phyloP scores from a whole-genome alignment of 2,797 vertebrate species.

The Oryzias sinensis region DNA sequence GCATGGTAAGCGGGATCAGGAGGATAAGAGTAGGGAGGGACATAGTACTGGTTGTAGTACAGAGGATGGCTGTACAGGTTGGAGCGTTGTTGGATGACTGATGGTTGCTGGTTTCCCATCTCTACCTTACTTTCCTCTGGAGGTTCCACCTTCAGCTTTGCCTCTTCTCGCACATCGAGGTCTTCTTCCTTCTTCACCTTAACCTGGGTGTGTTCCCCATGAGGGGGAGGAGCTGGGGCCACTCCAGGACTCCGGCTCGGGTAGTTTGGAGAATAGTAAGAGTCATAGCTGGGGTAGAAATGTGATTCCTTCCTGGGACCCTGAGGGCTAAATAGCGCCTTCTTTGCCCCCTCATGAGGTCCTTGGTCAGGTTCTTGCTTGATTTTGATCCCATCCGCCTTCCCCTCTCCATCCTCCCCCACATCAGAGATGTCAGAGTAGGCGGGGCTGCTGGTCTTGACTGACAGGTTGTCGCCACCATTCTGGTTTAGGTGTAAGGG shows the following conservation, averaged over 20 bases:
- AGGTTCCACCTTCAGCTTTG: slow-evolving; percentile 87
- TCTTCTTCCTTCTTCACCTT: slow-evolving; percentile 96
- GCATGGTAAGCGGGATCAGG: slow-evolving; percentile 93
- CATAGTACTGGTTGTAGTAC: slow-evolving; percentile 98
- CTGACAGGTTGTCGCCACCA: slow-evolving; percentile 92
- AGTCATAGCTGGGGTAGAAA: slow-evolving; percentile 90
- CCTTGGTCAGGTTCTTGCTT: slow-evolving; percentile 85
- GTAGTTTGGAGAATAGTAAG: slow-evolving; percentile 94
- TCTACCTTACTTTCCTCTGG: slow-evolving; percentile 93
- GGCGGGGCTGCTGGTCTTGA: slow-evolving; percentile 96
- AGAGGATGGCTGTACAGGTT: slow-evolving; percentile 99
- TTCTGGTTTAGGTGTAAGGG: slow-evolving; percentile 94
- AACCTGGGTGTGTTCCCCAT: slow-evolving; percentile 75
- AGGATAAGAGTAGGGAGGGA: slow-evolving; percentile 92
- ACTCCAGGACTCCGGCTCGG: slow-evolving; percentile 88
- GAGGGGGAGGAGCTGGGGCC: slow-evolving; percentile 77
- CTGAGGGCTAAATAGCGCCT: slow-evolving; percentile 89
- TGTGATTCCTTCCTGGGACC: slow-evolving; percentile 91
- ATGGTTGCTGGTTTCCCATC: slow-evolving; percentile 89
- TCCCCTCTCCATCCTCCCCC: slow-evolving; percentile 95
- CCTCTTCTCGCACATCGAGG: slow-evolving; percentile 80
- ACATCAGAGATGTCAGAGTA: slow-evolving; percentile 98
- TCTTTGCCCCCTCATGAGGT: slow-evolving; percentile 92
- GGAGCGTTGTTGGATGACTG: slow-evolving; percentile 95
- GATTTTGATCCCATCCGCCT: slow-evolving; percentile 86